These are phyloP conservation scores for Illadopsis cleaveri DNA, from an alignment of 2,113 vertebrate species.

Conservation along the genomic window DNA sequence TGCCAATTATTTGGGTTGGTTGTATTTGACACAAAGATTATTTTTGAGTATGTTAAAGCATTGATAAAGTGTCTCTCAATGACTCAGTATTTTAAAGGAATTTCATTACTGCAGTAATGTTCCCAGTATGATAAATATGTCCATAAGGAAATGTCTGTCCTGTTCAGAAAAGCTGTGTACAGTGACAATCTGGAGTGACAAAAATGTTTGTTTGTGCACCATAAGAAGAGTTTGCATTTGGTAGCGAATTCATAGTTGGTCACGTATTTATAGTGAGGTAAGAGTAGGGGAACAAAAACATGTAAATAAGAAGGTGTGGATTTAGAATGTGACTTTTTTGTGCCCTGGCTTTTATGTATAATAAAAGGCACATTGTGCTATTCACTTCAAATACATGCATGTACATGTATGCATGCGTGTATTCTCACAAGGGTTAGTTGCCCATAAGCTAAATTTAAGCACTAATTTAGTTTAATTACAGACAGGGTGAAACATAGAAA, in stretches of 20 bases:
- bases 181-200: neutral
- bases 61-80: neutral
- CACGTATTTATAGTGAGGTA: neutral
- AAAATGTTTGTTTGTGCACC: neutral
- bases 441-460: neutral
- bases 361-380: accelerated
- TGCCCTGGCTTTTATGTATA: neutral
- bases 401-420: neutral
- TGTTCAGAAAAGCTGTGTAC: neutral
- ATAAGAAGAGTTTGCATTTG: neutral
- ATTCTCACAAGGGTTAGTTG: neutral
- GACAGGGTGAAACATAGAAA: neutral
- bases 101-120: neutral
- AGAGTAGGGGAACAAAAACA: neutral
- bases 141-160: accelerated
- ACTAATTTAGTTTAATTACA: neutral
- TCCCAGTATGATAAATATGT: neutral
- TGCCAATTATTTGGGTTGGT: neutral
- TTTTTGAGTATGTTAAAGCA: neutral
- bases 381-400: neutral
- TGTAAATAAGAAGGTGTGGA: neutral
- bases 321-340: neutral
- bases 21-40: slow-evolving; percentile 9
- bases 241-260: neutral
- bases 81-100: neutral